Evolutionary conservation across 1,140 invertebrate genomes (phyloP), one percentile per base, ranked within the genome.

Genomic region (Scaptomyza hsui): DNA sequence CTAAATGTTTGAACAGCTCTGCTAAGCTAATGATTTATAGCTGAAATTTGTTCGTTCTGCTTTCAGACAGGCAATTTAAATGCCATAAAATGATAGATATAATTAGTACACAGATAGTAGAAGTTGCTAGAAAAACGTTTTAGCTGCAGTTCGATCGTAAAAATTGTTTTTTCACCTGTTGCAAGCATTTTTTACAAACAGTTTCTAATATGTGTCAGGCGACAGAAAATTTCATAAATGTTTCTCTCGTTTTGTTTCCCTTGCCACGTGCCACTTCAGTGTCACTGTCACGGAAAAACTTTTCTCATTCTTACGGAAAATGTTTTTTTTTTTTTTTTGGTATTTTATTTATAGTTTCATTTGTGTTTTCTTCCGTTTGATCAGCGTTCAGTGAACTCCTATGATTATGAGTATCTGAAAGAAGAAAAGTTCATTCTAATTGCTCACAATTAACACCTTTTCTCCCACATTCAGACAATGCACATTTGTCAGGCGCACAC

Each of bases 161-260:
- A 88, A 75, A 75, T 88, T 82, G 81, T 86, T 81, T 81, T 73
- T 52, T 85, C 81, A 85, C 82, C 81, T 85, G 81, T 88, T 85
- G 65, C 69, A 71, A 75, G 79, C 82, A 88, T 88, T 81, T 86
- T 80, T 81, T 86, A 86, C 6, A n/a, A 19, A 7, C 32, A 37
- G 18, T 86, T 71, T 13, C 77, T 78, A 26, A 45, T 47, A 48
- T 49, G 48, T 41, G 48, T 48, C 13, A 32, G 64, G 51, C 29
- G 16, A 15, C 48, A 52, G 41, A 65, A 55, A 78, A 78, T 77
- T 81, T 82, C 63, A 78, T 81, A 81, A 57, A 76, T 81, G 9
- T 29, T 29, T 29, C 6, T 7, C 6, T 26, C 24, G 0, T 26
- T 26, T 26, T 6, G 6, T 63, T 76, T 26, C 10, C 6, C 37